These are phyloP conservation scores for Eptatretus atami DNA, from an alignment of 2,797 vertebrate genomes.

Conservation along the genomic window DNA sequence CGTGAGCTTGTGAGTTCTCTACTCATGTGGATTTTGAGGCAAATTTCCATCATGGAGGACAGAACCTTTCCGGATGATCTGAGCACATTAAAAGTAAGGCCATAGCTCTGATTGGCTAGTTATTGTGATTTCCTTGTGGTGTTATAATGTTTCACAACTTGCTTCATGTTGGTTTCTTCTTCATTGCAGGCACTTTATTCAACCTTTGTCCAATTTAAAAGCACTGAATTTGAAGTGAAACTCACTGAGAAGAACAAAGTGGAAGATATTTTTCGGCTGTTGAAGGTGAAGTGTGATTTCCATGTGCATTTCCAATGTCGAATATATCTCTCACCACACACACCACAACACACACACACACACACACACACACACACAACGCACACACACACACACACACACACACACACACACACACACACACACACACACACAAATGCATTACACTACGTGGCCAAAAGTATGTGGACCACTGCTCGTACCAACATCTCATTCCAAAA, in stretches of 20 bases:
- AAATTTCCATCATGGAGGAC: slow-evolving; percentile 56
- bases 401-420: too few relatives aligned
- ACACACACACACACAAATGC: too few relatives aligned
- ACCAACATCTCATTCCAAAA: too few relatives aligned
- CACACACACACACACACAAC: too few relatives aligned
- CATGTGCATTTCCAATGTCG: neutral
- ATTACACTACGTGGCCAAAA: too few relatives aligned
- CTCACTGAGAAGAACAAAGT: slow-evolving; percentile 51
- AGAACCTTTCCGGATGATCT: slow-evolving; percentile 89
- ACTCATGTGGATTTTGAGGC: slow-evolving; percentile 76
- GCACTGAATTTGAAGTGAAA: slow-evolving; percentile 47
- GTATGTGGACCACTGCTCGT: too few relatives aligned
- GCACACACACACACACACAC: too few relatives aligned
- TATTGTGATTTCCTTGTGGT: neutral
- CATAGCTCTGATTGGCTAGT: neutral
- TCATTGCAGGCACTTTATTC: slow-evolving; percentile 76
- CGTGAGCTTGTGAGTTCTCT: slow-evolving; percentile 49
- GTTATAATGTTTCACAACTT: neutral
- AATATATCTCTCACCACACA: too few relatives aligned
- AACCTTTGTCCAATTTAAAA: slow-evolving; percentile 76
- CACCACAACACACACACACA: too few relatives aligned
- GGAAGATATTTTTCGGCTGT: slow-evolving; percentile 43
- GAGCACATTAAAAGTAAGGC: slow-evolving; percentile 58
- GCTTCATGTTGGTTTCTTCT: neutral
- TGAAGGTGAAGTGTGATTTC: slow-evolving; percentile 28